A percentile compares a stretch with the other conserved stretches of the same genome.
Evolutionary conservation across 2,888 invertebrate species (phyloP).

Genomic region (Catonia carolina): DNA sequence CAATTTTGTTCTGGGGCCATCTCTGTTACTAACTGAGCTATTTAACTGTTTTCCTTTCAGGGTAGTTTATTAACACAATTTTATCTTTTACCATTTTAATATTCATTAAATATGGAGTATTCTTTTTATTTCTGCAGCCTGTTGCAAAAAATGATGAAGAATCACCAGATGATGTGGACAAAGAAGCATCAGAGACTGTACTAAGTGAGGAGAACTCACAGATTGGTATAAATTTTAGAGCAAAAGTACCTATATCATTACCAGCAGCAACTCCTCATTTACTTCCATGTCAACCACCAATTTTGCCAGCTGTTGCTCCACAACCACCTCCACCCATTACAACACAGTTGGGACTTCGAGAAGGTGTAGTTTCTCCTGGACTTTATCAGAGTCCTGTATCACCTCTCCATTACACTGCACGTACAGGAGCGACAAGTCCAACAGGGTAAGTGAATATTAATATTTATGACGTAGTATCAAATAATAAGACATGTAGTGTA

Average conservation of each 20-base stretch:
- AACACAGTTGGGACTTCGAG: slow-evolving; percentile 3
- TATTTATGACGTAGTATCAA: too few species aligned
- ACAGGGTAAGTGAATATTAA: slow-evolving; percentile 16
- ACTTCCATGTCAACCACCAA: not conserved
- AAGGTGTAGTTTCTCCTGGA: slow-evolving; percentile 34
- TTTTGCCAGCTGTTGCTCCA: too few species aligned
- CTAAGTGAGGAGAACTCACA: slow-evolving; percentile 26
- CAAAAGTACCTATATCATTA: not conserved
- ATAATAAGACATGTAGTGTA: too few species aligned
- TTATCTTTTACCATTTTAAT: too few species aligned
- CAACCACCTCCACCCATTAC: slow-evolving; percentile 3
- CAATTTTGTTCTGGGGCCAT: too few species aligned
- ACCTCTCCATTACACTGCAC: slow-evolving; percentile 43
- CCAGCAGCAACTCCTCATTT: not conserved
- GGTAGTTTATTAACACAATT: too few species aligned
- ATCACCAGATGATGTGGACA: slow-evolving; percentile 43
- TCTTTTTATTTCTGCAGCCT: too few species aligned
- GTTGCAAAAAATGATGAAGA: slow-evolving; percentile 56
- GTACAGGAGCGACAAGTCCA: slow-evolving; percentile 19
- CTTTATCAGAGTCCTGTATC: slow-evolving; percentile 47
- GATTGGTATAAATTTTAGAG: not conserved
- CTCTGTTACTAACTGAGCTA: too few species aligned
- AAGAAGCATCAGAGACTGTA: slow-evolving; percentile 28
- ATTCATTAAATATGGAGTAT: too few species aligned
- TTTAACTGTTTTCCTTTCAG: too few species aligned